Conservation (phyloP, 2,797 vertebrate species). For the Gallinago stenura region DNA sequence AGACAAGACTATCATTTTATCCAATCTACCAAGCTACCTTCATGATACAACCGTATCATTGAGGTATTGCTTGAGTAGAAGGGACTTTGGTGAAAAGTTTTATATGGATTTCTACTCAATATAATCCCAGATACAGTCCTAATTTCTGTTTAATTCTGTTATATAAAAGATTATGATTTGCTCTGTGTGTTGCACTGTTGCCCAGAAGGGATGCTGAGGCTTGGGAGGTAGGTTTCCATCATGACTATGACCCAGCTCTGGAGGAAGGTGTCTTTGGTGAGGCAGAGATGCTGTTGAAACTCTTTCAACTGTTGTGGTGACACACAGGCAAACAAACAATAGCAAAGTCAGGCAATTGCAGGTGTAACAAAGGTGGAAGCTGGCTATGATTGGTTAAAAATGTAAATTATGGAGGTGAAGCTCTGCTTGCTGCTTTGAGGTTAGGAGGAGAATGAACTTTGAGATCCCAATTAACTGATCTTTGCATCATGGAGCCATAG, state of each 20-base stretch:
- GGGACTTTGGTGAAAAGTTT: background rate
- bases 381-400: background rate
- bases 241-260: background rate
- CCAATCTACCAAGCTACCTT: fast-evolving
- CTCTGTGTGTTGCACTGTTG: background rate
- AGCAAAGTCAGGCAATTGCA: background rate
- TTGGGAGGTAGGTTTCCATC: background rate
- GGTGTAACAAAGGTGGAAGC: background rate
- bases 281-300: background rate
- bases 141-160: background rate
- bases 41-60: background rate
- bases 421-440: background rate
- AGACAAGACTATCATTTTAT: background rate
- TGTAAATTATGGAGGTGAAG: background rate
- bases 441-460: background rate
- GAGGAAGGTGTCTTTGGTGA: background rate
- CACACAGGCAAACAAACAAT: background rate
- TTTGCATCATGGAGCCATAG: background rate
- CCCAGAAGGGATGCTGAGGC: background rate
- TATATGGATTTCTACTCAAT: background rate
- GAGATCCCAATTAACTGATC: background rate
- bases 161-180: background rate
- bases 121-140: background rate
- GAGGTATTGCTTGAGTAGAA: background rate
- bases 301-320: background rate